Evolutionary conservation across 2,797 vertebrate species (phyloP).

Genomic region (Hyperoplus lanceolatus): DNA sequence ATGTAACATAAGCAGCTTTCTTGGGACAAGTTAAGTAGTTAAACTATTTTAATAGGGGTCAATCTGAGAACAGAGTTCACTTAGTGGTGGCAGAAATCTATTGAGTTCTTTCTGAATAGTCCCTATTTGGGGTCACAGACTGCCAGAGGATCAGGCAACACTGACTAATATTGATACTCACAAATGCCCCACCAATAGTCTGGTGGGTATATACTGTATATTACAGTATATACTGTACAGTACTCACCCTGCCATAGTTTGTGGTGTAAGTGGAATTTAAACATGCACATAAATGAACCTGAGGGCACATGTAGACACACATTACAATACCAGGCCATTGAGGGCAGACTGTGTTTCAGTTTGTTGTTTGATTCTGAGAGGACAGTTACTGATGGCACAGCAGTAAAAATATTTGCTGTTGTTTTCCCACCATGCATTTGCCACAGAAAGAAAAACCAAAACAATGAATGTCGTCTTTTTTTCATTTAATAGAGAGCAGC

Average conservation of each 20-base stretch:
- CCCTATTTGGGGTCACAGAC: background rate
- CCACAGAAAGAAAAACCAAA: slow-evolving; percentile 34
- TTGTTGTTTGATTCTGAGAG: slow-evolving; percentile 8
- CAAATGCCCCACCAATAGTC: background rate
- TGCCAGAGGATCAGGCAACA: slow-evolving; percentile 11
- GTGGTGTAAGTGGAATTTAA: slow-evolving; percentile 39
- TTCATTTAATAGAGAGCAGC: slow-evolving; percentile 15
- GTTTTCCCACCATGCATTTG: slow-evolving; percentile 11
- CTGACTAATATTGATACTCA: background rate
- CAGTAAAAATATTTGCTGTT: slow-evolving; percentile 8
- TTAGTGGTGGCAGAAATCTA: background rate
- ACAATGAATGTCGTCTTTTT: slow-evolving; percentile 13
- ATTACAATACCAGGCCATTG: slow-evolving; percentile 12
- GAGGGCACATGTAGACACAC: background rate
- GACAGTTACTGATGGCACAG: slow-evolving; percentile 7
- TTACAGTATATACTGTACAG: slow-evolving; percentile 21
- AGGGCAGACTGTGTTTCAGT: slow-evolving; percentile 25
- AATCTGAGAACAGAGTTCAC: background rate
- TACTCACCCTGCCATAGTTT: slow-evolving; percentile 38
- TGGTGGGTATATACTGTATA: background rate
- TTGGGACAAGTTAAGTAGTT: background rate
- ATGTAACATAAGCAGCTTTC: background rate
- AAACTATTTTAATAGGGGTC: slow-evolving; percentile 2
- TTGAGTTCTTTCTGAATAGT: background rate
- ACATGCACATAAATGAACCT: slow-evolving; percentile 3